Evolutionary conservation across 1,140 invertebrate genomes (phyloP), one percentile per base, ranked within the genome.

Genomic region (Habropoda laboriosa): DNA sequence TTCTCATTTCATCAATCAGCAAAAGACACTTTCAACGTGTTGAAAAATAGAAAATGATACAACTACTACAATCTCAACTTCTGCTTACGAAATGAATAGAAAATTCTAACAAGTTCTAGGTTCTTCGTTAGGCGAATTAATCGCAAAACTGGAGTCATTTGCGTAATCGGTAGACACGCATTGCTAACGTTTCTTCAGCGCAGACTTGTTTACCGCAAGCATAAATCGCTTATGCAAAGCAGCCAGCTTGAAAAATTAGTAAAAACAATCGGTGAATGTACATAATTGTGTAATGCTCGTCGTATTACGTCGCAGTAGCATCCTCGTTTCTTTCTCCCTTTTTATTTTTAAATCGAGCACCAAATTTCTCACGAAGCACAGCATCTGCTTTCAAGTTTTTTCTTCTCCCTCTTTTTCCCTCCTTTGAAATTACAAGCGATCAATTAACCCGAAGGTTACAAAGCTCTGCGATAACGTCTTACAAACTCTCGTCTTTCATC

Each of bases 121-220:
- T 16, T 61, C 2, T 24, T 16, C 5, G 6, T 61, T 24, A 5
- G 3, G 32, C 18, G 18, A n/a, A 13, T 30, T 66, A 47, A 47
- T 32, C 21, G 53, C 21, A 72, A 72, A 32, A 30, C 38, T 12
- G 3, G 7, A 27, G 18, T 27, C 2, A n/a, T 51, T 75, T 66
- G 18, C n/a, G 32, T 12, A 75, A 32, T 32, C 10, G 3, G 10
- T 35, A 10, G 16, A 57, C 40, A 45, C 10, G 12, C 53, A 18
- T n/a, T 58, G 53, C 30, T 5, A 42, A 66, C 45, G 21, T 30
- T n/a, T 73, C 30, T 60, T 18, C 30, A n/a, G 7, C 5, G 13
- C 27, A 30, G 40, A 58, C 42, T 51, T 72, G 67, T 71, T 72
- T 72, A 72, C 35, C 35, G 7, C 16, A 12, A 21, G 4, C 30